Base-by-base conservation (phyloP, 2,113 vertebrate genomes). In the Rhodinocichla rosea region DNA sequence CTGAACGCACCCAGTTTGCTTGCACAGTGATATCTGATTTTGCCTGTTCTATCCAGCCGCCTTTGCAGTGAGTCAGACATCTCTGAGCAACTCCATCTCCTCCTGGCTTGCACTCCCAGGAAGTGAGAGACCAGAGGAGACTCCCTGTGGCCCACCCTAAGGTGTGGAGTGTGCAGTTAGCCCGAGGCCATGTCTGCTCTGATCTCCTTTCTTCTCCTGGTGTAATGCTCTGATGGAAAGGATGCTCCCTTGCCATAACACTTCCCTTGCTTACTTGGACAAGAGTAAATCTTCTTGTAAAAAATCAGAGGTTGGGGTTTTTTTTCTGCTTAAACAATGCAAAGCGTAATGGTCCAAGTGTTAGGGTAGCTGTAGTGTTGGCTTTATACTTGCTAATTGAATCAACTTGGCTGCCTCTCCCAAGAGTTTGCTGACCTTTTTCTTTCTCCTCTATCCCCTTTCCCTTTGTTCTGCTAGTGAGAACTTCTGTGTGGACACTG, bases 21-120 rank as follows among this genome's bases (percentile, higher is more conserved):
- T 87, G 49, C 84, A 92, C 28, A 16, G 71, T 39, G 75, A 6
- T 83, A 84, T 37, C 93, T 94, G 92, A 90, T 92, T 89, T 64
- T 64, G 64, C 90, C 64, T 96, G 85, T 93, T 96, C 77, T 83
- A 79, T 84, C 88, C 76, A 0, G 64, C 71, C 2, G 1, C 69
- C 60, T 89, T 59, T 68, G 79, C 60, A 6, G 47, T 95, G 94
- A 97, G 75, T 96, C 96, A 95, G 71, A 53, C 33, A 64, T 24
- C 79, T 80, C 68, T 90, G 82, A 93, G 93, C 82, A 88, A 35
- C 62, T 77, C 73, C 85, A 60, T 60, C 76, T 67, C 82, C 71
- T 93, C 55, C 87, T 70, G 87, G n/a, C 90, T 88, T 73, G 90
- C 75, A 24, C 90, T 95, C 53, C 92, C 90, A 84, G 96, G 93